Conservation (phyloP, 2,113 vertebrate genomes). For the Oenanthe melanoleuca region DNA sequence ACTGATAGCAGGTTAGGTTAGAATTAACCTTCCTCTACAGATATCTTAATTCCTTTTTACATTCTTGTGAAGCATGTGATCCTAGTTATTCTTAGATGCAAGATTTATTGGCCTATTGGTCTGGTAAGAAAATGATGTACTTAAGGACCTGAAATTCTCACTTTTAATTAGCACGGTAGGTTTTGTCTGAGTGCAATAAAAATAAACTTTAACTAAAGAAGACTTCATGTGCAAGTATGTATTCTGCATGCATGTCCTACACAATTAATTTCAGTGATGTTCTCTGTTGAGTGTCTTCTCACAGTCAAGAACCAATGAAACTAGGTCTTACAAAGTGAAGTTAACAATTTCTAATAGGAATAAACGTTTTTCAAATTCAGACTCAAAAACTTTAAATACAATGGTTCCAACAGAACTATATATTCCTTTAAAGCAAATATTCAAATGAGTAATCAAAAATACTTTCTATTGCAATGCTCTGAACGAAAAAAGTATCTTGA, state of each 20-base stretch:
- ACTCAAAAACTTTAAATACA: neutral
- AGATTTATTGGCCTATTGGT: neutral
- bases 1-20: neutral
- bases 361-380: neutral
- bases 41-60: neutral
- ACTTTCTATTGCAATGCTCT: neutral
- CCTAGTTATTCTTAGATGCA: neutral
- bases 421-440: neutral
- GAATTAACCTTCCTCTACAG: neutral
- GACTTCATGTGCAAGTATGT: neutral
- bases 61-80: neutral
- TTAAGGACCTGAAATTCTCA: neutral
- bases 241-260: neutral
- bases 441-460: neutral
- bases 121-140: neutral
- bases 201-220: neutral
- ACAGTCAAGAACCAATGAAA: neutral
- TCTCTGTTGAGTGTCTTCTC: neutral
- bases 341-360: neutral
- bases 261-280: neutral
- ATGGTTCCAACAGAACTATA: neutral
- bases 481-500: neutral
- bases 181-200: neutral
- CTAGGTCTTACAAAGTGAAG: neutral
- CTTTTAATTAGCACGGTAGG: neutral